phyloP scores from a whole-genome alignment of 2,888 invertebrate species.

The Ochropleura plecta region DNA sequence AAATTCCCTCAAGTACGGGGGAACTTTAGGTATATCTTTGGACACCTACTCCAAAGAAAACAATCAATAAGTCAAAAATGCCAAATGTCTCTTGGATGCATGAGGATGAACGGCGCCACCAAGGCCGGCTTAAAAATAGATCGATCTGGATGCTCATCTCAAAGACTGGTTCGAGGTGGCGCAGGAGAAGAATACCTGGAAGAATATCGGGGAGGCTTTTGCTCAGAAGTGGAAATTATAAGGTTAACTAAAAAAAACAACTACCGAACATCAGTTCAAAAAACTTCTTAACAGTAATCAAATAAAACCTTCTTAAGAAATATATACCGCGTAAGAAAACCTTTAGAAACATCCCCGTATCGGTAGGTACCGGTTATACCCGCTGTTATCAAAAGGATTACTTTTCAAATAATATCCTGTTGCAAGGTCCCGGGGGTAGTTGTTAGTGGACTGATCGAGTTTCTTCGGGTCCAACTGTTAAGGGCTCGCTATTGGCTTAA shows the following conservation, averaged over 20 bases:
- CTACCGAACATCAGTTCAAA: background rate
- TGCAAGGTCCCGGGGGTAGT: conserved; percentile 51
- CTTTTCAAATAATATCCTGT: conserved; percentile 64
- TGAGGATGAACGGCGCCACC: too few species aligned
- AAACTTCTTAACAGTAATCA: conserved; percentile 15
- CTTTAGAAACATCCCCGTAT: conserved; percentile 21
- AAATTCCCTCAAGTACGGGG: too few species aligned
- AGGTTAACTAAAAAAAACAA: background rate
- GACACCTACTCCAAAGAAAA: too few species aligned
- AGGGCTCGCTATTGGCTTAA: conserved; percentile 19
- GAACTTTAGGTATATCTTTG: too few species aligned
- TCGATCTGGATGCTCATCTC: too few species aligned
- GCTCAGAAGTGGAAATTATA: too few species aligned
- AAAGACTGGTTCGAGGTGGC: too few species aligned
- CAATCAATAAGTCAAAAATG: too few species aligned
- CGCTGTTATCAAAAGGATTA: conserved; percentile 63
- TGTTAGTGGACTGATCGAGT: conserved; percentile 59
- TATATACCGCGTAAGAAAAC: conserved; percentile 3
- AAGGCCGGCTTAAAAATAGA: too few species aligned
- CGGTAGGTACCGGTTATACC: conserved; percentile 22
- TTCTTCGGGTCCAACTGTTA: conserved; percentile 53
- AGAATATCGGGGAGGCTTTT: too few species aligned
- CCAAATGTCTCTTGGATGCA: too few species aligned
- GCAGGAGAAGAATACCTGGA: too few species aligned
- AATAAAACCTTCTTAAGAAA: conserved; percentile 21